A percentile compares a stretch with the other conserved stretches of the same genome.
Evolutionary conservation across 2,113 vertebrate species (phyloP).

Genomic region (Cochlearius cochlearius): DNA sequence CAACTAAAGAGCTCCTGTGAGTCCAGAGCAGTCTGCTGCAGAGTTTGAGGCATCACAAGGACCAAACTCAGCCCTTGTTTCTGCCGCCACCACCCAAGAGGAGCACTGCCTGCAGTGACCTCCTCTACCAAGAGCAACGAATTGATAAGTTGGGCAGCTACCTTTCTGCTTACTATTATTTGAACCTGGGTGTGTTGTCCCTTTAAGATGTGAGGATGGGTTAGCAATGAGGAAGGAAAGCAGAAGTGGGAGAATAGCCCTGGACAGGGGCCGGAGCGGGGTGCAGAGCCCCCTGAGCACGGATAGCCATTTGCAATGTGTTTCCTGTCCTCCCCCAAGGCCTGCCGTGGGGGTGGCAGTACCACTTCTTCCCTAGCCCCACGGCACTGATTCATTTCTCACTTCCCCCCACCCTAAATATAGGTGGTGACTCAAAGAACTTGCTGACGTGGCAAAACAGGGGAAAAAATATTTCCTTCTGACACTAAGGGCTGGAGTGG

Average conservation of each 20-base stretch:
- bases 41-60: not conserved
- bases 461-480: conserved; percentile 47
- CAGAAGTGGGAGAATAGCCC: conserved; percentile 70
- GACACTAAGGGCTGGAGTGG: not conserved
- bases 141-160: not conserved
- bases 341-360: not conserved
- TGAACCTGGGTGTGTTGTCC: not conserved
- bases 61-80: not conserved
- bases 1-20: not conserved
- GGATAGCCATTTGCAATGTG: conserved; percentile 64
- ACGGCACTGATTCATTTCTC: conserved; percentile 63
- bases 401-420: conserved; percentile 77
- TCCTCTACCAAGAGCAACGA: not conserved
- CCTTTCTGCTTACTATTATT: not conserved
- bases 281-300: conserved; percentile 19
- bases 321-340: conserved; percentile 56
- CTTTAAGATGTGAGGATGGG: conserved; percentile 16
- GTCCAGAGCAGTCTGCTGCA: not conserved
- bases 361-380: conserved; percentile 7
- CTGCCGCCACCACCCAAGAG: not conserved
- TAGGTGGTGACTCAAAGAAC: conserved; percentile 62
- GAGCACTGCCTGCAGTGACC: not conserved
- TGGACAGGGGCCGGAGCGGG: not conserved
- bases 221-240: conserved; percentile 15
- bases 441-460: conserved; percentile 64